Conservation (phyloP, 2,797 vertebrate genomes). For the Danio kyathit region DNA sequence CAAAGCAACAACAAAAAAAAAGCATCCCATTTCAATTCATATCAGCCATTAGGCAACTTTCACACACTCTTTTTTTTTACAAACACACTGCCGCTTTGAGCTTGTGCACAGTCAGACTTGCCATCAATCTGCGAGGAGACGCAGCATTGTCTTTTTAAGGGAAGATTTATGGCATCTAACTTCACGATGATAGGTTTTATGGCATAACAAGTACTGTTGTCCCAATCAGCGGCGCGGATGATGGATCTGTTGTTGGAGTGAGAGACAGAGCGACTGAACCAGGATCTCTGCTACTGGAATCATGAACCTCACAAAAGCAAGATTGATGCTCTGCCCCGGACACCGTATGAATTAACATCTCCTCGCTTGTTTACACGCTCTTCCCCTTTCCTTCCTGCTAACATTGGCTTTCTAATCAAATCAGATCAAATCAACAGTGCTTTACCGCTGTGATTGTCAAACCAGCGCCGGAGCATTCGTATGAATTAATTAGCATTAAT, state of each 20-base stretch:
- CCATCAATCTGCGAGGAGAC: constrained; percentile 39
- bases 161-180: constrained; percentile 56
- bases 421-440: constrained; percentile 21
- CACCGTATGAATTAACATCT: constrained; percentile 31
- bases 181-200: constrained; percentile 58
- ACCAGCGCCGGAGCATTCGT: background rate
- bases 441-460: constrained; percentile 36
- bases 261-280: constrained; percentile 28
- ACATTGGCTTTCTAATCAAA: constrained; percentile 30
- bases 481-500: constrained; percentile 36
- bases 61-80: background rate
- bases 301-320: constrained; percentile 45
- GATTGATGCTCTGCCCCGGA: constrained; percentile 53
- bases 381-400: constrained; percentile 30
- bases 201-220: constrained; percentile 58
- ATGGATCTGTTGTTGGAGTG: constrained; percentile 57
- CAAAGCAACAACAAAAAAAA: constrained; percentile 17
- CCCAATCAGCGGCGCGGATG: constrained; percentile 55
- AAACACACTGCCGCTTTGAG: constrained; percentile 3
- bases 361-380: constrained; percentile 24
- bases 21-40: constrained; percentile 23
- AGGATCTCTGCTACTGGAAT: constrained; percentile 38
- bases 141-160: constrained; percentile 33
- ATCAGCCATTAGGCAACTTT: constrained; percentile 21
- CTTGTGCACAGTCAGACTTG: background rate